These are phyloP conservation scores for Amphipoea lucens DNA, from an alignment of 2,888 invertebrate species.

Conservation along the genomic window DNA sequence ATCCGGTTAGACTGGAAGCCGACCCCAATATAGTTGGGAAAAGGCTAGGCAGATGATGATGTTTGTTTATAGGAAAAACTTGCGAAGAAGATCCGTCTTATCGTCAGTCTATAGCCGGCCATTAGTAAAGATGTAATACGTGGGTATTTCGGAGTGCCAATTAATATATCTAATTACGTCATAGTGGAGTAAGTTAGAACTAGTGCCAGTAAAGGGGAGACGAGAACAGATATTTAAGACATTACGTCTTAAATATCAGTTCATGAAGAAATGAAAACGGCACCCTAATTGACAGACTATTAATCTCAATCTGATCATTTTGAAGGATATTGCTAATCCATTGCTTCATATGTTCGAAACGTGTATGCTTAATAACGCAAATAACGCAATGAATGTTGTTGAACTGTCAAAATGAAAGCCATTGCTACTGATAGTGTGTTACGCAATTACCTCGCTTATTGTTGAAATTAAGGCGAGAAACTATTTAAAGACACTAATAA, in stretches of 20 bases:
- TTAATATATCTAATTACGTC: not conserved
- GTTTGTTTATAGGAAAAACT: not conserved
- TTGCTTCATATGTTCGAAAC: no score
- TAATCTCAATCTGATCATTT: no score
- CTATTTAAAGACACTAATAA: slow-evolving; percentile 18
- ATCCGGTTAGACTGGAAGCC: no score
- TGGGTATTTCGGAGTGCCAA: not conserved
- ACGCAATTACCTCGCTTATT: not conserved
- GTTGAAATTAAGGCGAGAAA: not conserved
- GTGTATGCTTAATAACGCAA: no score
- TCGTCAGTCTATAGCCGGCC: not conserved
- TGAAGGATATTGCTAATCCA: no score
- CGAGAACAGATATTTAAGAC: no score
- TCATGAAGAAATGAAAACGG: not conserved
- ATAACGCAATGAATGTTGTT: no score
- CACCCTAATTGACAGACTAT: no score
- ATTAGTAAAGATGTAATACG: not conserved
- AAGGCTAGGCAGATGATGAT: no score
- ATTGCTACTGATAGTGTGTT: no score
- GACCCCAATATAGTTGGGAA: no score
- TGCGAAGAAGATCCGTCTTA: not conserved
- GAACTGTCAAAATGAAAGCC: no score
- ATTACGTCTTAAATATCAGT: not conserved
- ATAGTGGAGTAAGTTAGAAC: not conserved
- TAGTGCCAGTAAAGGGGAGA: not conserved